These are phyloP conservation scores for Dynastes maya DNA, from an alignment of 2,888 invertebrate genomes.

Conservation along the genomic window DNA sequence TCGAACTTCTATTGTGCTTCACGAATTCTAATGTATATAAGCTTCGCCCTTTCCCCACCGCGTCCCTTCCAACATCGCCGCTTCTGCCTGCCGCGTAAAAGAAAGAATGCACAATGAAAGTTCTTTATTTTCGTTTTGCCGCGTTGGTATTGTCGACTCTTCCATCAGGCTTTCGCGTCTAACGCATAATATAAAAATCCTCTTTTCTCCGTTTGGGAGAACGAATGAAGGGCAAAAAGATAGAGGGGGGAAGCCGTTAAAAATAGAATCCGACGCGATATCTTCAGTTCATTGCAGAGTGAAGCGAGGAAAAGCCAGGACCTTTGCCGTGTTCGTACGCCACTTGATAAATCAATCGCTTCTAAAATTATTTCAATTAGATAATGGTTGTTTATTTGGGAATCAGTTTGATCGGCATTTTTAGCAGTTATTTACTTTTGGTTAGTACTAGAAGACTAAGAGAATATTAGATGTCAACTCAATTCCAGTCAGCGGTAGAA, in stretches of 20 bases:
- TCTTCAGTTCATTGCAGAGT: background rate
- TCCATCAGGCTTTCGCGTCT: background rate
- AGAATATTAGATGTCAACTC: too few relatives aligned
- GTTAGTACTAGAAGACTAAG: too few relatives aligned
- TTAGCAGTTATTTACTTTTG: too few relatives aligned
- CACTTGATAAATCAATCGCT: background rate
- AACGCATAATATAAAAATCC: slow-evolving; percentile 4
- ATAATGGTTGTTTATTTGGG: too few relatives aligned
- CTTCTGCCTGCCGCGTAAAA: background rate
- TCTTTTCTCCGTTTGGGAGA: background rate
- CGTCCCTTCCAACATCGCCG: too few relatives aligned
- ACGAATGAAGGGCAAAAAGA: background rate
- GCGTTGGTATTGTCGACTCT: too few relatives aligned
- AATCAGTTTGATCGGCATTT: too few relatives aligned
- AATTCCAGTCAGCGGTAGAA: too few relatives aligned
- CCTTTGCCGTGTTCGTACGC: background rate
- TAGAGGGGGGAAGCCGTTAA: background rate
- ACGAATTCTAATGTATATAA: background rate
- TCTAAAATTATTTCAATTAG: slow-evolving; percentile 1
- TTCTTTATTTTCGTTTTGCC: background rate
- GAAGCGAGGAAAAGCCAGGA: background rate
- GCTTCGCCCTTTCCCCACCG: too few relatives aligned
- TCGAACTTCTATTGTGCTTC: slow-evolving; percentile 3
- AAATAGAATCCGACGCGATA: background rate
- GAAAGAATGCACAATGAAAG: background rate